Base-by-base conservation (phyloP, 2,797 vertebrate genomes). In the Tapera naevia region DNA sequence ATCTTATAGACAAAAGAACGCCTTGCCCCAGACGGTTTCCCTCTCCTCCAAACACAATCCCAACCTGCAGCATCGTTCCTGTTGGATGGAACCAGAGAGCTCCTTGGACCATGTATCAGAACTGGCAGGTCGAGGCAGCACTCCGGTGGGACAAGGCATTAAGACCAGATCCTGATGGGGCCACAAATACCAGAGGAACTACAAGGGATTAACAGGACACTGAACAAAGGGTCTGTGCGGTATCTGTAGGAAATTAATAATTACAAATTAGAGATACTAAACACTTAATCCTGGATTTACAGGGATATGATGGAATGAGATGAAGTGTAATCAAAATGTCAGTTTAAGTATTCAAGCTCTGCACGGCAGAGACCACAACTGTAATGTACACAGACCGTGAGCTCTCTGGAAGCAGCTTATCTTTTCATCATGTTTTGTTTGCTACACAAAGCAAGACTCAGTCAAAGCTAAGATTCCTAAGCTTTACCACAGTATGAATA, bases 171-270 rank as follows among this genome's bases (percentile, higher is more conserved):
- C 53, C 82, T 56, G 60, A 73, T 11, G 35, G 2, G 37, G 37
- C 45, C 70, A 75, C 48, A 27, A 72, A 81, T 27, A 80, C 56
- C 46, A 66, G 9, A 33, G 86, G n/a, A 91, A 75, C 74, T 15
- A 46, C 17, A 75, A 74, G 70, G 46, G 80, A 91, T 91, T 91
- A 92, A 51, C 8, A 11, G 35, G 81, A 90, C 58, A 51, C 32
- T 50, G 54, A 85, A 84, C 58, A 82, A 94, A 84, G 60, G 51
- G 43, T 70, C 67, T 54, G 70, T 88, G 62, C 2, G 2, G 6
- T 86, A 75, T 65, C 73, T 43, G 51, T 39, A 80, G 89, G 70
- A 96, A 94, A 91, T 80, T 41, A 80, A 80, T 92, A 94, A 95
- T 94, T 90, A 94, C 48, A 93, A 94, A 53, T 91, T 86, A 94